phyloP scores from a whole-genome alignment of 2,888 invertebrate genomes.

The Allygus modestus region DNA sequence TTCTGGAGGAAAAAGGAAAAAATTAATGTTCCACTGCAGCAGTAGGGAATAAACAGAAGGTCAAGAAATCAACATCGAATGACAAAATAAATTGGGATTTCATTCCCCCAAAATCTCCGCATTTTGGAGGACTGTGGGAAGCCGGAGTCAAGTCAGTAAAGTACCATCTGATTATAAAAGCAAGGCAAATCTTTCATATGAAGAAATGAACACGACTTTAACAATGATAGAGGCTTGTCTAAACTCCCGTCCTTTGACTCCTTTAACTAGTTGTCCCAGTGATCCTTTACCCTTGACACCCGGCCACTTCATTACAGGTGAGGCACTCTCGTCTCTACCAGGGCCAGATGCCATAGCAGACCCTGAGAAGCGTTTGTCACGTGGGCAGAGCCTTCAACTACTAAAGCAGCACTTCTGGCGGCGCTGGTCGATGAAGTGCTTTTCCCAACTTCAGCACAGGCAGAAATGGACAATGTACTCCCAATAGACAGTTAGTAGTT shows the following conservation, averaged over 20 bases:
- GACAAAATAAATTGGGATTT: constrained; percentile 71
- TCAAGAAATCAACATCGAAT: background rate
- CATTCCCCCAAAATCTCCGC: constrained; percentile 71
- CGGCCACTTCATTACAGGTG: background rate
- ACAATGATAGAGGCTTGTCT: constrained; percentile 41
- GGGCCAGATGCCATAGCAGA: background rate
- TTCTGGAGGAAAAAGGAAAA: too few species aligned
- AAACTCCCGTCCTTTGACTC: constrained; percentile 35
- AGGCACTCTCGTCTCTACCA: background rate
- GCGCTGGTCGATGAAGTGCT: constrained; percentile 70
- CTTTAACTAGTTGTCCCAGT: background rate
- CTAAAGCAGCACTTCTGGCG: constrained; percentile 68
- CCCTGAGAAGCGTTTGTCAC: background rate
- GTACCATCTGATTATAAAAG: constrained; percentile 69
- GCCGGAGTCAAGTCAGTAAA: constrained; percentile 72
- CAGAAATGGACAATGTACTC: too few species aligned
- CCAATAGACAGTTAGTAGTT: too few species aligned
- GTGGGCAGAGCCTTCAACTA: constrained; percentile 68
- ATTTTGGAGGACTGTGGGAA: constrained; percentile 73
- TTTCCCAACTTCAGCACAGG: constrained; percentile 66
- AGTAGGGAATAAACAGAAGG: too few species aligned
- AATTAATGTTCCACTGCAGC: too few species aligned
- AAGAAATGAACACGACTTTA: constrained; percentile 71
- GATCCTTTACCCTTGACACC: constrained; percentile 59
- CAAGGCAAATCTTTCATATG: constrained; percentile 68